Base-by-base conservation (phyloP, 2,797 vertebrate species). In the Astyanax mexicanus region DNA sequence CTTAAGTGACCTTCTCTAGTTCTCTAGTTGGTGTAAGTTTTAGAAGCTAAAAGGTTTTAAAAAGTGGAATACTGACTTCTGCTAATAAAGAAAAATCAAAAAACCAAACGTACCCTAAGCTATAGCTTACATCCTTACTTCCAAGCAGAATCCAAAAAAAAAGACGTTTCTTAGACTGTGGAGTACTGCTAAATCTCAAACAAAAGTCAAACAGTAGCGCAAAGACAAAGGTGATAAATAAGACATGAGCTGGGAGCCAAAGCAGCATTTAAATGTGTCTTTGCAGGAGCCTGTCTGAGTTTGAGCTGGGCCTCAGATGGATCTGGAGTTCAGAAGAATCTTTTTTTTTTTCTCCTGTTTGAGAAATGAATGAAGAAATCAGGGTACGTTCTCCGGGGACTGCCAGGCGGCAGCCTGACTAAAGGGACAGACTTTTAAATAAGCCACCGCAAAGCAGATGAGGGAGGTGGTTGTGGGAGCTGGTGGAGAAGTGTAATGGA, bases 201-300 rank as follows among this genome's bases (percentile, higher is more conserved):
- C 17, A 6, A 25, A 15, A 32, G 38, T n/a, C n/a, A 6, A 45
- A 68, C 44, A 67, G 67, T 9, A 1, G 0, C 35, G 32, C 17
- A 77, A 54, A 69, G 32, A 77, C 60, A 72, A 78, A 65, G 60
- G 25, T 55, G 37, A 66, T 70, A 77, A 74, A 81, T 74, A 74
- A 69, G 11, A 23, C 45, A 70, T 68, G 25, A 74, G 21, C 13
- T 35, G 29, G 44, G 38, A 75, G 57, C 64, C 62, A 58, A 69
- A 55, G 61, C 51, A 51, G 49, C 45, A 66, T 62, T 45, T 68
- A 54, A 76, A 72, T 67, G 60, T 37, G 21, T 15, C 47, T 60
- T 3, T 23, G 9, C 40, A 3, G 29, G 21, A 40, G n/a, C n/a
- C n/a, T n/a, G n/a, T n/a, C n/a, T n/a, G n/a, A n/a, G 44, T 23